Conservation (phyloP, 37 sponge, comb jelly and placozoan genomes). For the Halisarca cf. caerulea region DNA sequence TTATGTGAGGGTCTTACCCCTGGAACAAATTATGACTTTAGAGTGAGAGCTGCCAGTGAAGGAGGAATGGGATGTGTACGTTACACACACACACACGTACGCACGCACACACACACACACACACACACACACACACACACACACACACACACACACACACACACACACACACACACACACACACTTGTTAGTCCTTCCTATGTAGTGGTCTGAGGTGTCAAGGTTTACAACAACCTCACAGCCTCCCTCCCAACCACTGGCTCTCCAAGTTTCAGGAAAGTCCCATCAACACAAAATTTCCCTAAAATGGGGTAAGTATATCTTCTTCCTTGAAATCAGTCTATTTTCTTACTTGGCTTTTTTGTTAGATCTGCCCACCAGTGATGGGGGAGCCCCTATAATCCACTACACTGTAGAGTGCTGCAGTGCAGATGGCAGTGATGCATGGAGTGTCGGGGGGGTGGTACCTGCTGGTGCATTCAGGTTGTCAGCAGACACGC, state of each 20-base stretch:
- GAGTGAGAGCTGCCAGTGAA: slow-evolving; percentile 51
- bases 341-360: background rate
- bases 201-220: slow-evolving; percentile 41
- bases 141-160: background rate
- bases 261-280: slow-evolving; percentile 28
- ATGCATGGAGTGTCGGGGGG: background rate
- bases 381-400: slow-evolving; percentile 62
- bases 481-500: background rate
- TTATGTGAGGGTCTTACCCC: slow-evolving; percentile 43
- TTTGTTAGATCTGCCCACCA: slow-evolving; percentile 45
- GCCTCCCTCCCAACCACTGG: slow-evolving; percentile 39
- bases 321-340: background rate
- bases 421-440: background rate
- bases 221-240: slow-evolving; percentile 40
- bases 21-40: slow-evolving; percentile 42
- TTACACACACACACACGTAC: background rate
- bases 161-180: background rate
- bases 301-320: slow-evolving; percentile 58
- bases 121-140: background rate
- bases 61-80: slow-evolving; percentile 23
- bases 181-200: too few species aligned
- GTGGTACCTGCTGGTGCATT: slow-evolving; percentile 13
- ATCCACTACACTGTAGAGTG: slow-evolving; percentile 47
- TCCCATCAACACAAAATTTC: slow-evolving; percentile 34
- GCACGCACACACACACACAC: background rate